phyloP scores from a whole-genome alignment of 2,888 invertebrate species.

The Trichogramma evanescens region DNA sequence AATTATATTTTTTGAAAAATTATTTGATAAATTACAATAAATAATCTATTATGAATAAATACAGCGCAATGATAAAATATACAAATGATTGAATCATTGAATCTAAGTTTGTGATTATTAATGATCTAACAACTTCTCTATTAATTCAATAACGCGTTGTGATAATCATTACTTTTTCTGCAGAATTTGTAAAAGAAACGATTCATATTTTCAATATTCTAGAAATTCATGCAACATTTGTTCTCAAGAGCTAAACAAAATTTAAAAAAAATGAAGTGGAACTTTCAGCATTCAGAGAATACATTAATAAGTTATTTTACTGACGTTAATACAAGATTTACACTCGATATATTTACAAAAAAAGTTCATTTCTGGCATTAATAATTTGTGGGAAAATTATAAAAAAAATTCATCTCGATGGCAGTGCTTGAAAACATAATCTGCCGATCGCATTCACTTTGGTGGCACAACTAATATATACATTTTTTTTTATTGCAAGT shows the following conservation, averaged over 20 bases:
- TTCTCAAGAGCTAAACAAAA: no score
- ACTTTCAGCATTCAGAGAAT: no score
- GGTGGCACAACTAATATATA: neutral
- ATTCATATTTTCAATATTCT: no score
- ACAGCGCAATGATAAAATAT: constrained; percentile 11
- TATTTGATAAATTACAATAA: constrained; percentile 12
- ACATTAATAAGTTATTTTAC: neutral
- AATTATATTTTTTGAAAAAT: constrained; percentile 28
- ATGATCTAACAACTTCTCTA: neutral
- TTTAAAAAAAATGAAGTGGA: no score
- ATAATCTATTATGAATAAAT: constrained; percentile 4
- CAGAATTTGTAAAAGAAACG: no score
- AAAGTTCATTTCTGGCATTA: no score
- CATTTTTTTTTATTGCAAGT: neutral
- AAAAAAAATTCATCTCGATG: neutral
- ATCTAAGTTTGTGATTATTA: neutral
- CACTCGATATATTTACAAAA: neutral
- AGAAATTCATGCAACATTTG: no score
- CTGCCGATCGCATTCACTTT: no score
- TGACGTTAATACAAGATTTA: neutral
- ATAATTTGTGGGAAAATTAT: neutral
- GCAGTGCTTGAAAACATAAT: no score
- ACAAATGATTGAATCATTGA: constrained; percentile 7
- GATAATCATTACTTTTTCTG: no score
- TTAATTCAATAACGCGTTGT: no score